phyloP scores from a whole-genome alignment of 2,113 vertebrate species.

The Xenopus laevis region DNA sequence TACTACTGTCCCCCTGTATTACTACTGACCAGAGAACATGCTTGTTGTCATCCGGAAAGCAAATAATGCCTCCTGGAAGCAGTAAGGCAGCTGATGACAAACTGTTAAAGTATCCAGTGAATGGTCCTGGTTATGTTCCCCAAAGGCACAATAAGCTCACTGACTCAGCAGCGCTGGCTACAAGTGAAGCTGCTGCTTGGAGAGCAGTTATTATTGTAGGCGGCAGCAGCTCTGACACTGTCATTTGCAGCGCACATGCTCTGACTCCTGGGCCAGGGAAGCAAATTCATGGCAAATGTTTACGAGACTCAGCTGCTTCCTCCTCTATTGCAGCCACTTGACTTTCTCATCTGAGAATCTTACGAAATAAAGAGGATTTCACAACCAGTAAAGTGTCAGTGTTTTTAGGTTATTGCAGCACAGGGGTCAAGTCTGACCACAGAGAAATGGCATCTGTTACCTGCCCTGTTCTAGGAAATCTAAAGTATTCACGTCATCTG shows the following conservation, averaged over 20 bases:
- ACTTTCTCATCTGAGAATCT: neutral
- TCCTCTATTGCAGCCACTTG: neutral
- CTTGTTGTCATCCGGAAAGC: too few relatives aligned
- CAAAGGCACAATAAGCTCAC: neutral
- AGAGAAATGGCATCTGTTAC: too few relatives aligned
- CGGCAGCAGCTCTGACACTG: neutral
- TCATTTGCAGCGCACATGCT: conserved; percentile 3
- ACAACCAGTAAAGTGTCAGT: neutral
- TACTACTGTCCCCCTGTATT: too few relatives aligned
- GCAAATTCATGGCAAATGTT: conserved; percentile 3
- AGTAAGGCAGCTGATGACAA: neutral
- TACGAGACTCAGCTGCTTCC: conserved; percentile 11
- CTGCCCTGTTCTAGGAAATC: too few relatives aligned
- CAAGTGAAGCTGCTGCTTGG: neutral
- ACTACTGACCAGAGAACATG: too few relatives aligned
- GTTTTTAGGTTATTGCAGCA: too few relatives aligned
- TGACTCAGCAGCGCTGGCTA: conserved; percentile 7
- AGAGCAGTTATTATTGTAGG: neutral
- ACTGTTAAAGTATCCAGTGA: neutral
- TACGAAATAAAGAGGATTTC: neutral
- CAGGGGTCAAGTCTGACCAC: too few relatives aligned
- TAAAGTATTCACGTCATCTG: too few relatives aligned
- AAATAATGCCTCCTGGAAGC: neutral
- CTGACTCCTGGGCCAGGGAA: neutral
- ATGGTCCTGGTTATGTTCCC: neutral